These are phyloP conservation scores for Cygnus atratus DNA, from an alignment of 2,113 vertebrate species.

Conservation along the genomic window DNA sequence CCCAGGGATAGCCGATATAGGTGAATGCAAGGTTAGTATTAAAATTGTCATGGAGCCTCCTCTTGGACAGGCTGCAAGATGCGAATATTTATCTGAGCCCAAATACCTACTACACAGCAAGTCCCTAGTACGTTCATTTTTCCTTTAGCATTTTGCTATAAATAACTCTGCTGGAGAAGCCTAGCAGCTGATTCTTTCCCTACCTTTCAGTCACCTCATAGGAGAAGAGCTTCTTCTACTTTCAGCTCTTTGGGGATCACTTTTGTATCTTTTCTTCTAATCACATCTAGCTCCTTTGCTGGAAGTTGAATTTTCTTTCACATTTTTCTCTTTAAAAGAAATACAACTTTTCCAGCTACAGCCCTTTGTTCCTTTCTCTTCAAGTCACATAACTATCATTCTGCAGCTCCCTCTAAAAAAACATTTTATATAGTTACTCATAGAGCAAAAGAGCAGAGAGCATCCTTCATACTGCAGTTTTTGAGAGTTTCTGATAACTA, in stretches of 20 bases:
- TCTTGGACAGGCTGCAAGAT: neutral
- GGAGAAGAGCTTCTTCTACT: neutral
- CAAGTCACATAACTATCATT: neutral
- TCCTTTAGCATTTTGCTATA: neutral
- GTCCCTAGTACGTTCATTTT: neutral
- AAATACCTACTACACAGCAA: neutral
- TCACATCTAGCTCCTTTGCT: neutral
- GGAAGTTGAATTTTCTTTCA: neutral
- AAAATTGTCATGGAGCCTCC: neutral
- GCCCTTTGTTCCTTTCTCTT: neutral
- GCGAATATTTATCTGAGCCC: neutral
- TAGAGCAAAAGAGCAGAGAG: neutral
- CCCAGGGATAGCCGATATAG: neutral
- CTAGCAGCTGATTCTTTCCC: neutral
- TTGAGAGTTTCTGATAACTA: neutral
- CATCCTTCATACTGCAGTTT: neutral
- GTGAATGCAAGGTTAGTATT: neutral
- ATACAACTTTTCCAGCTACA: neutral
- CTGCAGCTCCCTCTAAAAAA: neutral
- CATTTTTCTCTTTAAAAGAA: neutral
- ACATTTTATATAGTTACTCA: neutral
- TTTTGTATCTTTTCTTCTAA: constrained; percentile 2
- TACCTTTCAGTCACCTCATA: neutral
- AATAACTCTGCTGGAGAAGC: neutral
- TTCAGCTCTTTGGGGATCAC: neutral